These are phyloP conservation scores for Zaprionus camerounensis DNA, from an alignment of 1,140 invertebrate genomes.

Conservation along the genomic window DNA sequence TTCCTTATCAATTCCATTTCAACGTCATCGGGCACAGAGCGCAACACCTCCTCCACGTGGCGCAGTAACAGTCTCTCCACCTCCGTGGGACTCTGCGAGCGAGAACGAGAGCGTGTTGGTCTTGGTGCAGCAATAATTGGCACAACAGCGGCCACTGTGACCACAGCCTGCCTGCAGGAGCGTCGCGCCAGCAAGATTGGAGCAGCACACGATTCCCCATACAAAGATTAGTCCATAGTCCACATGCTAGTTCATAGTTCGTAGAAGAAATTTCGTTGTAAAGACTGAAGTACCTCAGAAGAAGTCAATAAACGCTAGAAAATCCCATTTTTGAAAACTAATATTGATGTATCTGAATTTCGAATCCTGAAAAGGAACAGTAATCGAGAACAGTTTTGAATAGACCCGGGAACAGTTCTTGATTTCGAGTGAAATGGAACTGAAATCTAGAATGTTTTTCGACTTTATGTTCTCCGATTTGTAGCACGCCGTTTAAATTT, in stretches of 20 bases:
- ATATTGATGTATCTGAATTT: conserved; percentile 9
- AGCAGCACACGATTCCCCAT: conserved; percentile 10
- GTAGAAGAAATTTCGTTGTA: conserved; percentile 77
- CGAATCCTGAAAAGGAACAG: too few relatives aligned
- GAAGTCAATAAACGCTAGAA: conserved; percentile 81
- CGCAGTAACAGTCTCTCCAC: conserved; percentile 72
- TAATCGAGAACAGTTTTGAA: neutral
- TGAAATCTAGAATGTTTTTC: too few relatives aligned
- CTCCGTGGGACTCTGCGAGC: conserved; percentile 53
- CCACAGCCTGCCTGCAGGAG: conserved; percentile 67
- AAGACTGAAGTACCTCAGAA: conserved; percentile 83
- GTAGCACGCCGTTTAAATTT: too few relatives aligned
- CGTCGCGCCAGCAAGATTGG: conserved; percentile 61
- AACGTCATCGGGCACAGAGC: conserved; percentile 76
- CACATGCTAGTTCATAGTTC: conserved; percentile 51
- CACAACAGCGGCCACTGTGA: conserved; percentile 69
- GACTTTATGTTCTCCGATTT: too few relatives aligned
- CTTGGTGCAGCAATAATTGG: conserved; percentile 73
- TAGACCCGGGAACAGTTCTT: too few relatives aligned
- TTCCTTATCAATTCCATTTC: conserved; percentile 79
- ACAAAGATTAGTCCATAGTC: conserved; percentile 50
- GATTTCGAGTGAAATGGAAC: too few relatives aligned
- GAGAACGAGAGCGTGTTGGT: conserved; percentile 48
- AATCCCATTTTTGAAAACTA: conserved; percentile 66
- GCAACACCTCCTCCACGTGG: conserved; percentile 68